phyloP scores from a whole-genome alignment of 2,888 invertebrate species.

The Coelopa pilipes region DNA sequence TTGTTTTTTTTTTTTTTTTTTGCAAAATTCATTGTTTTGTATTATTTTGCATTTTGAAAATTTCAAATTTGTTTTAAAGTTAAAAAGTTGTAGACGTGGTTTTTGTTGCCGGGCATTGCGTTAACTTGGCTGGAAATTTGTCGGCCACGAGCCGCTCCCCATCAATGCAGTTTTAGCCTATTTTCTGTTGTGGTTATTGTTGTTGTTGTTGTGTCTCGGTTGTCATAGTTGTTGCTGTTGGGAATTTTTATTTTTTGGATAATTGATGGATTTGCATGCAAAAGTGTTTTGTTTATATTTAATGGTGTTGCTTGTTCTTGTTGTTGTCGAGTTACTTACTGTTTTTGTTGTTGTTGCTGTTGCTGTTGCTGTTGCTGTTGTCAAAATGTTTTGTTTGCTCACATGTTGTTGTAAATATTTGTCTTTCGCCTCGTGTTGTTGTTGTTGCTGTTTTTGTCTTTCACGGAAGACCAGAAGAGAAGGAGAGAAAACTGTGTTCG shows the following conservation, averaged over 20 bases:
- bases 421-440: no score
- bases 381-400: neutral
- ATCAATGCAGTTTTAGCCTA: slow-evolving; percentile 3
- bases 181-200: slow-evolving; percentile 2
- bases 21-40: no score
- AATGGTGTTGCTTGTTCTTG: neutral
- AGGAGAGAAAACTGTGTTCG: neutral
- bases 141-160: no score
- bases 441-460: no score
- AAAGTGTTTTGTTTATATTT: slow-evolving; percentile 15
- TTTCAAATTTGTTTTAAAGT: slow-evolving; percentile 1
- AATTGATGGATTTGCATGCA: slow-evolving; percentile 28
- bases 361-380: neutral
- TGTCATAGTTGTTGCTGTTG: slow-evolving; percentile 10
- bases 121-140: no score
- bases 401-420: no score
- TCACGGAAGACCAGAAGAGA: neutral
- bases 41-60: neutral
- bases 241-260: neutral
- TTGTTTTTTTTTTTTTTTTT: neutral
- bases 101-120: neutral
- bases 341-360: neutral
- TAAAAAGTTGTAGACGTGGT: neutral
- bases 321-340: neutral
- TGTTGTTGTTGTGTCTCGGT: slow-evolving; percentile 7